Conservation (phyloP, 2,797 vertebrate species). For the Myotis findleyi region DNA sequence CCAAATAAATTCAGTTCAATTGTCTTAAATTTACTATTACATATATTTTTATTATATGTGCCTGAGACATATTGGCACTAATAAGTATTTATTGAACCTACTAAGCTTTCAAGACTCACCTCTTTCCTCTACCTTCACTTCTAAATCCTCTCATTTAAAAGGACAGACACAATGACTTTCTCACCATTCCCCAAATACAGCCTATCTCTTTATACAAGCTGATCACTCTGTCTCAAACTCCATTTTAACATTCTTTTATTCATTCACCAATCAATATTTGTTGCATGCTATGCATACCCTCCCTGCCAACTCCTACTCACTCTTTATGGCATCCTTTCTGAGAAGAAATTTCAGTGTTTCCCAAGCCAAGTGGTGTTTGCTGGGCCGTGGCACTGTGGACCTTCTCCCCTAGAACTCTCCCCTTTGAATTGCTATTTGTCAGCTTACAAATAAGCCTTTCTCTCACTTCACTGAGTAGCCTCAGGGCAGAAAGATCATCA, state of each 20-base stretch:
- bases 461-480: not conserved
- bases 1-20: not conserved
- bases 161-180: not conserved
- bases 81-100: not conserved
- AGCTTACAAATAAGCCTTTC: not conserved
- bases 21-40: not conserved
- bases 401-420: not conserved
- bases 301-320: not conserved
- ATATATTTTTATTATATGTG: not conserved
- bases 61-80: not conserved
- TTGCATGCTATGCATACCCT: not conserved
- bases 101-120: not conserved
- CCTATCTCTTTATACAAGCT: not conserved
- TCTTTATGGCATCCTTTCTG: not conserved
- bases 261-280: not conserved
- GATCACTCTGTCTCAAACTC: not conserved
- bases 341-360: not conserved
- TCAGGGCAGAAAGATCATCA: not conserved
- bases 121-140: not conserved
- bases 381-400: not conserved
- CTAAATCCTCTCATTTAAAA: slow-evolving; percentile 22
- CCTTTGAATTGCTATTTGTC: not conserved
- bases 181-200: not conserved
- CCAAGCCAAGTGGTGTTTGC: too few species aligned
- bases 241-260: not conserved